Evolutionary conservation across 2,113 vertebrate species (phyloP).

Genomic region (Tragelaphus strepsiceros): DNA sequence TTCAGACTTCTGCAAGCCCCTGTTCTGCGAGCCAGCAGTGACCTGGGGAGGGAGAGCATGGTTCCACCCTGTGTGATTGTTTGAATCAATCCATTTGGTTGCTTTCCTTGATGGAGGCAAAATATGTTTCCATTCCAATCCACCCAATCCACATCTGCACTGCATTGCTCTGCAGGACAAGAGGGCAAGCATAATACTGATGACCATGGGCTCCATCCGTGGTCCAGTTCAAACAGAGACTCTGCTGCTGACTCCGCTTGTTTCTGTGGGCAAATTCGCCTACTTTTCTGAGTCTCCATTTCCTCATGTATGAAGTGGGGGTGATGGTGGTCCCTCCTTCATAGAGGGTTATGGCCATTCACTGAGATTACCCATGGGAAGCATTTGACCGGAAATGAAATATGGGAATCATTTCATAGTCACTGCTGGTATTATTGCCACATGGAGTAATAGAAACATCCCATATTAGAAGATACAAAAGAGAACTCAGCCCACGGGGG

Average conservation of each 20-base stretch:
- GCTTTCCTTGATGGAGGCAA: neutral
- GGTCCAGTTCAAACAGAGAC: neutral
- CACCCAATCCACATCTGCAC: neutral
- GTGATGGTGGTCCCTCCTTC: neutral
- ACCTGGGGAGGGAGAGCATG: rapidly evolving
- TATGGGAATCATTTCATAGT: neutral
- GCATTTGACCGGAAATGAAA: neutral
- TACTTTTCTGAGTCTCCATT: neutral
- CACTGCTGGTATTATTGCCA: too few relatives aligned
- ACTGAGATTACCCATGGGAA: neutral
- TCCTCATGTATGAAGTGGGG: neutral
- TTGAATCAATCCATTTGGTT: too few relatives aligned
- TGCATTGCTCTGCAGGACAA: too few relatives aligned
- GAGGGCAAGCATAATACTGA: neutral
- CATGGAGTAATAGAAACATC: neutral
- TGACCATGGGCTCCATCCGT: rapidly evolving
- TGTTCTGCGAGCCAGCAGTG: rapidly evolving
- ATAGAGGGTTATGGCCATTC: too few relatives aligned
- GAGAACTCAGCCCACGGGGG: neutral
- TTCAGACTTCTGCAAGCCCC: neutral
- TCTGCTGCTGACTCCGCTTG: neutral
- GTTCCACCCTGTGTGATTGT: neutral
- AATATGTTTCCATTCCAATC: neutral
- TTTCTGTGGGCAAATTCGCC: rapidly evolving
- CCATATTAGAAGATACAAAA: neutral